Evolutionary conservation across 92 coral and sea anemone species (phyloP), one percentile per base, ranked within the genome.

Genomic region (Heliopora coerulea): DNA sequence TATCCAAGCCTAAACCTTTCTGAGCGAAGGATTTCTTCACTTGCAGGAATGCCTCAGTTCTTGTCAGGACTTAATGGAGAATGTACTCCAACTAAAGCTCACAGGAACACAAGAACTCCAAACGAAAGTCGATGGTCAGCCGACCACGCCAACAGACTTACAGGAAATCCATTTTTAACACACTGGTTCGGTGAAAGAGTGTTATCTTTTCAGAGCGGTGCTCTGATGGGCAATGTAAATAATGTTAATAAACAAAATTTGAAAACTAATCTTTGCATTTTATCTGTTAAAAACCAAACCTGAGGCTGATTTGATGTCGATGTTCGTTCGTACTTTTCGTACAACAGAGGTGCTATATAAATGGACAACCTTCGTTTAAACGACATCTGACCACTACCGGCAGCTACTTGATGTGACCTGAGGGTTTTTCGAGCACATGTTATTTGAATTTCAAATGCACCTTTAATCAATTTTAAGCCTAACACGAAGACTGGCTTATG

Each of bases 131-230:
- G 85, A 78, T n/a, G 72, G 83, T 27, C 37, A 87, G 37, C 97
- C 97, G 0, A 87, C 92, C 39, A 93, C 97, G 19, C 99, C 99
- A 59, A 95, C 99, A 65, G 99, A 95, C 65, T 83, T 95, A 56
- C 99, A 95, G 72, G 95, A 91, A 79, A 88, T 95, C 42, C 91
- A 95, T 33, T 90, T 95, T 75, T 93, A 54, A 42, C 48, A 34
- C n/a, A n/a, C n/a, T n/a, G n/a, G n/a, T n/a, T n/a, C n/a, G n/a
- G n/a, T n/a, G n/a, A n/a, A n/a, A n/a, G n/a, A n/a, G 41, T 56
- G 19, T 68, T 39, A 35, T 42, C 26, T 26, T 48, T 18, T 13
- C 25, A 15, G 59, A 44, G 63, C 54, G 11, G 27, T 30, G 34
- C 50, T 54, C 56, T 29, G 59, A 19, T 29, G 24, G 25, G 3